Percentiles rank a stretch among this genome's conserved stretches.
Conservation (phyloP, 2,113 vertebrate genomes). For the Laticauda laticaudata region DNA sequence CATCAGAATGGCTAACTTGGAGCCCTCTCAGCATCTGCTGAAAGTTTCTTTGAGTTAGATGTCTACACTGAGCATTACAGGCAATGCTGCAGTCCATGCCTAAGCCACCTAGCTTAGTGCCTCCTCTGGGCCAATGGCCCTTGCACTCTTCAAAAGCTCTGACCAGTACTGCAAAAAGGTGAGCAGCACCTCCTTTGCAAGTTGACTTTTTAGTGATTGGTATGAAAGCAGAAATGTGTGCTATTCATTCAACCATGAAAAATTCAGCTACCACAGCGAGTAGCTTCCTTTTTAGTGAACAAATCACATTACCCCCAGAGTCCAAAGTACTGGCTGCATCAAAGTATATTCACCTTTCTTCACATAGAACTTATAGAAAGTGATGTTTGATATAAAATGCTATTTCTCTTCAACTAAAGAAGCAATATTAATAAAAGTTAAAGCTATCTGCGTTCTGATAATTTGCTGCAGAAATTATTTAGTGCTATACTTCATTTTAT, state of each 20-base stretch:
- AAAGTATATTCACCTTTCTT: neutral
- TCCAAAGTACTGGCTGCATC: neutral
- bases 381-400: constrained; percentile 3
- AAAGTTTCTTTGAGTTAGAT: neutral
- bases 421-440: neutral
- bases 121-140: neutral
- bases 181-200: neutral
- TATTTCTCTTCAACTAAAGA: neutral
- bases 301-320: neutral
- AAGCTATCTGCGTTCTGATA: neutral
- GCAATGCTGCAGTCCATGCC: neutral
- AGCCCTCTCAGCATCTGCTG: neutral
- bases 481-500: neutral
- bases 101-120: neutral
- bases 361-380: neutral
- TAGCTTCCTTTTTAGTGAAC: neutral
- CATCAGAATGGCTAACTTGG: neutral
- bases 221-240: neutral
- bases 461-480: neutral
- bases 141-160: neutral
- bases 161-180: neutral
- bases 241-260: neutral
- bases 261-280: neutral
- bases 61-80: neutral
- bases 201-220: neutral